A percentile compares a stretch with the other conserved stretches of the same genome.
These are phyloP conservation scores for Xestia rhomboidea DNA, from an alignment of 2,888 invertebrate genomes.

Conservation along the genomic window DNA sequence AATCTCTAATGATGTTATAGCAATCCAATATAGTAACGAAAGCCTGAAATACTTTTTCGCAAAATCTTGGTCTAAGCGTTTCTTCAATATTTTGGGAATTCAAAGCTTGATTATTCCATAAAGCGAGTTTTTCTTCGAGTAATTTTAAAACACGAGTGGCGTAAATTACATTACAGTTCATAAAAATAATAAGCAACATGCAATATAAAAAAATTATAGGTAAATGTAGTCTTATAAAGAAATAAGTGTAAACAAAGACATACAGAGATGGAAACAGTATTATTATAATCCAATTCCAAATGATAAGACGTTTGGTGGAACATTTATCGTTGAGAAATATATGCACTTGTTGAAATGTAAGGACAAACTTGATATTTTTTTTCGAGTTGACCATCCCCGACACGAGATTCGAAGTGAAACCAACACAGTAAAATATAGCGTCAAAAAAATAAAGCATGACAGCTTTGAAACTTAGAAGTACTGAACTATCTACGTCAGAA, in stretches of 20 bases:
- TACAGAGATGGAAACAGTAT: not conserved
- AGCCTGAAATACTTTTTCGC: constrained; percentile 28
- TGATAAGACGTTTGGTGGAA: not conserved
- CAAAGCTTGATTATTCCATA: constrained; percentile 48
- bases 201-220: not conserved
- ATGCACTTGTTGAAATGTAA: constrained; percentile 32
- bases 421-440: constrained; percentile 8
- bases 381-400: not conserved
- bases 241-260: not conserved
- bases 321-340: constrained; percentile 14
- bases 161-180: constrained; percentile 40
- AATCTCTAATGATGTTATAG: constrained; percentile 15
- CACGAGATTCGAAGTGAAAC: constrained; percentile 13
- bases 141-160: constrained; percentile 28
- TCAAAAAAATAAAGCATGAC: not conserved
- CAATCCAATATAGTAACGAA: constrained; percentile 35
- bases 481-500: not conserved
- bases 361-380: constrained; percentile 10
- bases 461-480: too few relatives aligned
- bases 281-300: constrained; percentile 19
- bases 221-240: not conserved
- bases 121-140: constrained; percentile 30
- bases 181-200: constrained; percentile 6
- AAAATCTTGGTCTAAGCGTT: not conserved
- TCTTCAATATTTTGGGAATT: not conserved